Percentiles rank a stretch among this genome's conserved stretches.
Evolutionary conservation across 2,888 invertebrate genomes (phyloP).

Genomic region (Hypselothyrea guttata): DNA sequence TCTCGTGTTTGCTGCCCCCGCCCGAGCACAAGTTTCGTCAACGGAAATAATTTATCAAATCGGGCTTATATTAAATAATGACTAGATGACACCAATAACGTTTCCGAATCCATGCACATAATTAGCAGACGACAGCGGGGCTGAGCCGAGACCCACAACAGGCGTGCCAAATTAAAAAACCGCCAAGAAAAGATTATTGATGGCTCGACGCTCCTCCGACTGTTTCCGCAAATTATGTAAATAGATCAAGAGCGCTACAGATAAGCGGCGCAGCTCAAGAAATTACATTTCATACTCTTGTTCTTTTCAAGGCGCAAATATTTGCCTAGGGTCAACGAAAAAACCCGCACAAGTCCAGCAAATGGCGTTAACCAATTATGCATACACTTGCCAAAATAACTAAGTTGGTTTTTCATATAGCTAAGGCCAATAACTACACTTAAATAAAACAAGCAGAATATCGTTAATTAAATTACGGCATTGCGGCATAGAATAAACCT

Average conservation of each 20-base stretch:
- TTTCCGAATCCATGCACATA: slow-evolving; percentile 34
- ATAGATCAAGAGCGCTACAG: slow-evolving; percentile 16
- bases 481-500: too few relatives aligned
- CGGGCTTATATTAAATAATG: slow-evolving; percentile 69
- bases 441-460: not conserved
- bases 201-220: slow-evolving; percentile 26
- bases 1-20: slow-evolving; percentile 11
- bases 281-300: slow-evolving; percentile 32
- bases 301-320: slow-evolving; percentile 24
- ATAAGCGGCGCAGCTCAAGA: not conserved
- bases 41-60: slow-evolving; percentile 75
- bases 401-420: too few relatives aligned
- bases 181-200: slow-evolving; percentile 43
- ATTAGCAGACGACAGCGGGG: slow-evolving; percentile 28
- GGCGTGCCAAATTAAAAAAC: slow-evolving; percentile 30
- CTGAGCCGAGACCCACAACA: not conserved
- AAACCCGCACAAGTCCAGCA: slow-evolving; percentile 15
- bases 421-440: too few relatives aligned
- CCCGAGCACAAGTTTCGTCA: slow-evolving; percentile 46
- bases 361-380: slow-evolving; percentile 37
- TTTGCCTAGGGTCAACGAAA: slow-evolving; percentile 10
- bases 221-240: slow-evolving; percentile 35
- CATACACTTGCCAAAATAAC: too few relatives aligned
- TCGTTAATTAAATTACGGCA: too few relatives aligned
- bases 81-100: slow-evolving; percentile 63